Base-by-base conservation (phyloP, 2,797 vertebrate species). In the Sciaenops ocellatus region DNA sequence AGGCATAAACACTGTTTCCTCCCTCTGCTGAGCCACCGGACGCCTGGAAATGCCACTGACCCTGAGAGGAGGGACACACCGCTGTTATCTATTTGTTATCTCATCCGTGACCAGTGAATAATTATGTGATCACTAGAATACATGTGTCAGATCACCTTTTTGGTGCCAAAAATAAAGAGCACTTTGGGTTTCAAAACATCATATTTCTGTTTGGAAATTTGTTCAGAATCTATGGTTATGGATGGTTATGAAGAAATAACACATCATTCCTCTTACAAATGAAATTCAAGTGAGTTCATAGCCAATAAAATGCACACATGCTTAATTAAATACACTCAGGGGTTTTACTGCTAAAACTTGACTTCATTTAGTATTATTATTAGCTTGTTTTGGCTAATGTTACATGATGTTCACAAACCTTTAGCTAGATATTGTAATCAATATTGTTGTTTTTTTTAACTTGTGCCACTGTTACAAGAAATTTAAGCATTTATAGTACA, bases 1-100 rank as follows among this genome's bases (percentile, higher is more conserved):
- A 41, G 30, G 48, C 62, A 57, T 68, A 84, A 87, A 80, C 76
- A 83, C 22, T 15, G 48, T 80, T 85, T 87, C 80, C 76, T 82
- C 48, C 56, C 17, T 61, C n/a, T 44, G 63, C 54, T 10, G 55
- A 20, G 28, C 22, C 17, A 52, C 26, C 51, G 55, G 64, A 67
- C 41, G 11, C 54, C 57, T 30, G 51, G 75, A 70, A 44, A 26
- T 15, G 16, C 34, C 8, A 6, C 47, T 12, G 54, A 41, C 54
- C 56, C 34, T 0, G 20, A 26, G 38, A 30, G 17, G 50, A 12
- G 3, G 57, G 50, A 50, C 3, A 50, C 15, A 44, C 34, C 2
- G 20, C 52, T 13, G 52, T n/a, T n/a, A 34, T 26, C 34, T 46
- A 46, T 56, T 63, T 24, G 18, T 50, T 9, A 20, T 18, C 66